phyloP scores from a whole-genome alignment of 2,113 vertebrate species.

The Smithornis capensis region DNA sequence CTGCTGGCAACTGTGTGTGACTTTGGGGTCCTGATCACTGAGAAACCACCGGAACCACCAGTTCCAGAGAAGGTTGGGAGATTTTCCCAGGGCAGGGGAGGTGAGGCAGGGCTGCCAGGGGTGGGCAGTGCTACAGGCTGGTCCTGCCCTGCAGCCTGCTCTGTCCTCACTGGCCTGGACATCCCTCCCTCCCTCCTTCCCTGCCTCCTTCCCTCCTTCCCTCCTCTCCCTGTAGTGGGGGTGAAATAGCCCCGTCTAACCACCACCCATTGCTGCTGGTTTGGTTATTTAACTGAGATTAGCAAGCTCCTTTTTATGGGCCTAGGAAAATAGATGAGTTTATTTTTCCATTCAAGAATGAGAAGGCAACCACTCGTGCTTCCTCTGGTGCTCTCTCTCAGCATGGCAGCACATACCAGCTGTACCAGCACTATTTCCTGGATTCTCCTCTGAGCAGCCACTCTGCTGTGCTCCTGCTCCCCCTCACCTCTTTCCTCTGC shows the following conservation, averaged over 20 bases:
- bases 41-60: neutral
- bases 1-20: slow-evolving; percentile 69
- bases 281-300: neutral
- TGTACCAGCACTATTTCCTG: neutral
- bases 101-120: neutral
- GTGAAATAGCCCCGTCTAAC: neutral
- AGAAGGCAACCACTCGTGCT: neutral
- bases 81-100: accelerated
- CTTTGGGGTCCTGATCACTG: slow-evolving; percentile 50
- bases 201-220: neutral
- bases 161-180: neutral
- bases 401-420: neutral
- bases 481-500: neutral
- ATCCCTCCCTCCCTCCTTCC: neutral
- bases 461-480: neutral
- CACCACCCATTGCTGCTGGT: neutral
- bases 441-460: neutral
- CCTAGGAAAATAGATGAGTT: neutral
- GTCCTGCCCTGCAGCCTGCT: neutral
- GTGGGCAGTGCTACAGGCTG: neutral
- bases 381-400: neutral
- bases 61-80: slow-evolving; percentile 31
- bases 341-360: neutral
- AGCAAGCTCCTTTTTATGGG: neutral
- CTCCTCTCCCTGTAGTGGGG: neutral